Percentiles rank a stretch among this genome's conserved stretches.
Evolutionary conservation across 2,888 invertebrate species (phyloP).

Genomic region (Lycocerus yunnanus): DNA sequence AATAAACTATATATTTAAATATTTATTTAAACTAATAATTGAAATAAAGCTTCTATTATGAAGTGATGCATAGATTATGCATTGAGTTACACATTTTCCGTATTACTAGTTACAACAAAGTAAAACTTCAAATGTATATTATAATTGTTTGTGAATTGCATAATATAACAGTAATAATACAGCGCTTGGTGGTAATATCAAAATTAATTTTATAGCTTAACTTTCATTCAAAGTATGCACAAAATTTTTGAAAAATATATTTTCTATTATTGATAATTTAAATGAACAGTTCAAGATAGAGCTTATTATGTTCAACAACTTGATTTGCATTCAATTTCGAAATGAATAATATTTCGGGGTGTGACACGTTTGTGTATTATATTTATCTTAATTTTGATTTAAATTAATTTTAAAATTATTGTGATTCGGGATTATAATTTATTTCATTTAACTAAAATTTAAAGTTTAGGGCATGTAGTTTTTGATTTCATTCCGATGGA

Average conservation of each 20-base stretch:
- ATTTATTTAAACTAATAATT: not conserved
- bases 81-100: not conserved
- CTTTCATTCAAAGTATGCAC: not conserved
- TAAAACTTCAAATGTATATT: slow-evolving; percentile 1
- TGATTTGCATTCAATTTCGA: not conserved
- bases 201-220: not conserved
- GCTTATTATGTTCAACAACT: not conserved
- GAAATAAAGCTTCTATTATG: not conserved
- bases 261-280: not conserved
- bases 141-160: not conserved
- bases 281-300: not conserved
- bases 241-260: not conserved
- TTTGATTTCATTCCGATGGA: not conserved
- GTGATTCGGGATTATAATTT: not conserved
- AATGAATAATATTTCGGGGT: too few relatives aligned
- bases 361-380: not conserved
- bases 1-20: too few relatives aligned
- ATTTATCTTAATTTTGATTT: not conserved
- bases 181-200: not conserved
- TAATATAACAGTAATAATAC: not conserved
- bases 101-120: not conserved
- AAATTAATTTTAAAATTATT: not conserved
- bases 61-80: not conserved
- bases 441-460: not conserved
- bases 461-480: not conserved